These are phyloP conservation scores for Hydractinia echinata DNA, from an alignment of 30 jellyfish, hydroid and myxozoan genomes.

Conservation along the genomic window DNA sequence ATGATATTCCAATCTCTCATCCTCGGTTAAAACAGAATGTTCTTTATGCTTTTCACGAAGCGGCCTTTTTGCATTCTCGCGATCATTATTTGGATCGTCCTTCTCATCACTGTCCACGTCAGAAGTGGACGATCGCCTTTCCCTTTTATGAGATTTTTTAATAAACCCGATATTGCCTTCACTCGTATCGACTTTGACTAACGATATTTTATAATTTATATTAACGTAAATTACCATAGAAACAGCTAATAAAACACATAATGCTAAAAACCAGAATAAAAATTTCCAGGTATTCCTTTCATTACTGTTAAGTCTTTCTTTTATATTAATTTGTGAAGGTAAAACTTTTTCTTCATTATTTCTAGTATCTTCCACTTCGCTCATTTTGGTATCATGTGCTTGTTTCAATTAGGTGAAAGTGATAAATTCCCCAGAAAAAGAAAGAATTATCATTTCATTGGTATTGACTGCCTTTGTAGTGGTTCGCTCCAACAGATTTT, in stretches of 20 bases:
- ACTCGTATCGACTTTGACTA: background rate
- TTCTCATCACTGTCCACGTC: constrained; percentile 2
- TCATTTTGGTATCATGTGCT: too few relatives aligned
- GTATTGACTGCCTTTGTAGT: too few relatives aligned
- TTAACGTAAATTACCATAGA: background rate
- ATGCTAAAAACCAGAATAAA: background rate
- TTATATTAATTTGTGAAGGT: too few relatives aligned
- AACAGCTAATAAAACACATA: background rate
- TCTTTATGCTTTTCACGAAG: background rate
- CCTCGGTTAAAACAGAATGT: constrained; percentile 24
- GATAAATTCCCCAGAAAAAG: too few relatives aligned
- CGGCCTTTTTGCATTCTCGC: background rate
- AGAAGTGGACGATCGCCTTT: background rate
- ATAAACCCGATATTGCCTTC: background rate
- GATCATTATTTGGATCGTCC: background rate
- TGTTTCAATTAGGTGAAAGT: too few relatives aligned
- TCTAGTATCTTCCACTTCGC: too few relatives aligned
- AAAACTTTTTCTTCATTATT: too few relatives aligned
- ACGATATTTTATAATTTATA: background rate
- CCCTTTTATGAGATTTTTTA: background rate
- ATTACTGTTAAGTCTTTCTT: too few relatives aligned
- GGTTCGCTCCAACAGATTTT: too few relatives aligned
- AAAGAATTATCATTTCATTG: too few relatives aligned
- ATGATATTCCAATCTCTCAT: constrained; percentile 54
- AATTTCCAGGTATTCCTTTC: background rate